Percentiles rank a stretch among this genome's conserved stretches.
phyloP scores from a whole-genome alignment of 2,797 vertebrate species.

The Acanthurus tractus region DNA sequence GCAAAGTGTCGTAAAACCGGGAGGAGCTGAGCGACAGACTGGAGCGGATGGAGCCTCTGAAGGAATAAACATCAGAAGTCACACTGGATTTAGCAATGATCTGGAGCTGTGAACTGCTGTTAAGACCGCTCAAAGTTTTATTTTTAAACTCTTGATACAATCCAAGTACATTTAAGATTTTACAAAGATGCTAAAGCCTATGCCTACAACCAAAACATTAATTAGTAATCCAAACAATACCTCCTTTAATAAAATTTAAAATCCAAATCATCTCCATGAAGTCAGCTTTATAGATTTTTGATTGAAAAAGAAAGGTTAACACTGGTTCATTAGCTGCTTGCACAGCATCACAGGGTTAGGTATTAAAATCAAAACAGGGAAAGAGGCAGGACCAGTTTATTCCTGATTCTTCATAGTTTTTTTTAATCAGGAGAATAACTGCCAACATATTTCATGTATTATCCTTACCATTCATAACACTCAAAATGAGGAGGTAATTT shows the following conservation, averaged over 20 bases:
- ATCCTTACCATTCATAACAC: not conserved
- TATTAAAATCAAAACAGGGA: not conserved
- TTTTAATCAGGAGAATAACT: not conserved
- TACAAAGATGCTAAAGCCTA: not conserved
- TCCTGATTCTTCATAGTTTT: not conserved
- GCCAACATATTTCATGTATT: not conserved
- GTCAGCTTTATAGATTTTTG: not conserved
- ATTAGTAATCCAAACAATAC: constrained; percentile 6
- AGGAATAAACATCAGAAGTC: not conserved
- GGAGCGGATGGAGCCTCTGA: too few species aligned
- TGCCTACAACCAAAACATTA: not conserved
- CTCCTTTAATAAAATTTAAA: constrained; percentile 10
- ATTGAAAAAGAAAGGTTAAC: not conserved
- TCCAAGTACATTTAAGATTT: not conserved
- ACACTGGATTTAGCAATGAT: too few species aligned
- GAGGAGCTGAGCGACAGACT: too few species aligned
- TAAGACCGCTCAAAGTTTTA: too few species aligned
- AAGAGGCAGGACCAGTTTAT: not conserved
- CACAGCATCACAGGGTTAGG: not conserved
- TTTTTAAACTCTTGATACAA: too few species aligned
- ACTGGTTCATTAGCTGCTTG: not conserved
- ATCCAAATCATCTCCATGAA: constrained; percentile 4
- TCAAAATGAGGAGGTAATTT: not conserved
- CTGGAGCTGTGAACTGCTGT: too few species aligned
- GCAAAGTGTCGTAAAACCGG: too few species aligned